phyloP scores from a whole-genome alignment of 2,797 vertebrate genomes.

The Chaenodraco wilsoni region DNA sequence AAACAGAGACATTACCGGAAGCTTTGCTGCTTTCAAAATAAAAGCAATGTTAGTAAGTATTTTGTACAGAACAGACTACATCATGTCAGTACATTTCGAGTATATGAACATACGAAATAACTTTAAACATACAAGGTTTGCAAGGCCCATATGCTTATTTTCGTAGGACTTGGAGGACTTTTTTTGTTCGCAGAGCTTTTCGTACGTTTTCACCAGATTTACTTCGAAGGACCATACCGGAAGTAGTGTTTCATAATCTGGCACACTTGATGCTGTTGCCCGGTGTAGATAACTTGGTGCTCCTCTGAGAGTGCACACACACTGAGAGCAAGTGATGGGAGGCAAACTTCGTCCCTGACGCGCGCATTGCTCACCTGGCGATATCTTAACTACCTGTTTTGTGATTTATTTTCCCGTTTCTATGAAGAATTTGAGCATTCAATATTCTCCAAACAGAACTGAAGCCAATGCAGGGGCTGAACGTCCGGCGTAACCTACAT shows the following conservation, averaged over 20 bases:
- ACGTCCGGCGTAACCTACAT: neutral
- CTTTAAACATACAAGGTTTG: neutral
- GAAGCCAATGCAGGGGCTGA: neutral
- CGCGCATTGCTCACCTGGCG: constrained; percentile 49
- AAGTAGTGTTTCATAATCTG: accelerated
- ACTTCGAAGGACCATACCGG: constrained; percentile 42
- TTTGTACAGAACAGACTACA: neutral
- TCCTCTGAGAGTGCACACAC: constrained; percentile 46
- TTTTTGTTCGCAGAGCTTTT: neutral
- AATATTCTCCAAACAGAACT: neutral
- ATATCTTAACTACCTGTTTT: neutral
- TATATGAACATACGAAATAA: neutral
- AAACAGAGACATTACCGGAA: neutral
- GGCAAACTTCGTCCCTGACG: constrained; percentile 28
- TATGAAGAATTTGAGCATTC: neutral
- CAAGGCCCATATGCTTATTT: neutral
- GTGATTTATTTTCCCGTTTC: neutral
- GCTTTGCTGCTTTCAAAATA: constrained; percentile 22
- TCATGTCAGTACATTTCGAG: neutral
- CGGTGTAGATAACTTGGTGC: constrained; percentile 44
- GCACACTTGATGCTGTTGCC: neutral
- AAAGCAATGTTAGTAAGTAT: neutral
- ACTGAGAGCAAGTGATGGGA: constrained; percentile 65
- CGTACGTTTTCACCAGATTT: neutral
- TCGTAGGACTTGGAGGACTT: no score